Percentiles rank a stretch among this genome's conserved stretches.
phyloP scores from a whole-genome alignment of 2,888 invertebrate genomes.

The Pseudolycoriella hygida region DNA sequence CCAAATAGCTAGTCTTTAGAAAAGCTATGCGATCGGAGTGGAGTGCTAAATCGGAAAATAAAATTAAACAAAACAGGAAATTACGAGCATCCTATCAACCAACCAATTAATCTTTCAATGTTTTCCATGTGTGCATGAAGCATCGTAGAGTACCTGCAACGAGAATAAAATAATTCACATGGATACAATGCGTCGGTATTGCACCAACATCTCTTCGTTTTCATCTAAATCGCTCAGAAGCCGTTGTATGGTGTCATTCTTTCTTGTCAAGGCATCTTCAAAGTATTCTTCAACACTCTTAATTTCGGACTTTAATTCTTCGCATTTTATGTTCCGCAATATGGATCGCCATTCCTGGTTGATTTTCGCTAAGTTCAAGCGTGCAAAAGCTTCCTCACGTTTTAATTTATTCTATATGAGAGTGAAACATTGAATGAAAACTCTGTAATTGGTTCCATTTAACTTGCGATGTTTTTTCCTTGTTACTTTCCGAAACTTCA shows the following conservation, averaged over 20 bases:
- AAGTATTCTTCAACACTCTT: constrained; percentile 32
- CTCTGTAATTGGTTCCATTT: no score
- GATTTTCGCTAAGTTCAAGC: constrained; percentile 65
- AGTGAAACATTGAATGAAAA: no score
- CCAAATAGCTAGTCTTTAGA: constrained; percentile 35
- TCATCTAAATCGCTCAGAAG: constrained; percentile 47
- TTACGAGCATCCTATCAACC: no score
- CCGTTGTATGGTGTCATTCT: constrained; percentile 44
- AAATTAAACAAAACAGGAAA: neutral
- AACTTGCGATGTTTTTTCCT: no score
- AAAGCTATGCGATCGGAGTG: constrained; percentile 37
- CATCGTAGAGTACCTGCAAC: constrained; percentile 29
- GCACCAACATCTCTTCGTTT: constrained; percentile 50
- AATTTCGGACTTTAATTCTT: constrained; percentile 51
- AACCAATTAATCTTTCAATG: constrained; percentile 50
- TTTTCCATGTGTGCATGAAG: constrained; percentile 56
- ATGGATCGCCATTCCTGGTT: constrained; percentile 72
- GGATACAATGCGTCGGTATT: no score
- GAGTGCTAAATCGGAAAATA: constrained; percentile 28
- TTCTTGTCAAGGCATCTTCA: constrained; percentile 38
- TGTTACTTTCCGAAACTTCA: no score
- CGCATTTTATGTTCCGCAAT: constrained; percentile 55
- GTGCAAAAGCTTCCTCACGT: constrained; percentile 60
- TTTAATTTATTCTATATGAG: constrained; percentile 65
- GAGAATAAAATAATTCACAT: no score